phyloP scores from a whole-genome alignment of 2,797 vertebrate genomes.

The Sebastes aleutianus region DNA sequence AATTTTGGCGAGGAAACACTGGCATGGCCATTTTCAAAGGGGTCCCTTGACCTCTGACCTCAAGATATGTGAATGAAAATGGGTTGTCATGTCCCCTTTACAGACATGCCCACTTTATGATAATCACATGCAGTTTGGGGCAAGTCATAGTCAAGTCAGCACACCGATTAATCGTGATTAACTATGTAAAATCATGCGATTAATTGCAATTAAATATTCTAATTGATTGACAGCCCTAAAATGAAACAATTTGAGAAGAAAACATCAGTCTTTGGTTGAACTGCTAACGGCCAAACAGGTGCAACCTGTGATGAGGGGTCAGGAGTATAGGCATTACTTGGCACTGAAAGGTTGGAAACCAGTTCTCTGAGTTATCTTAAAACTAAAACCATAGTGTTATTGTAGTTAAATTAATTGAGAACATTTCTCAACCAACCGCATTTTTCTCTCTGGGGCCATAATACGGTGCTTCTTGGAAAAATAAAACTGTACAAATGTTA shows the following conservation, averaged over 20 bases:
- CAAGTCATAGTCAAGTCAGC: too few species aligned
- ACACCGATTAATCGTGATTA: too few species aligned
- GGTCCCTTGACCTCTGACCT: too few species aligned
- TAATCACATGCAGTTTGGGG: too few species aligned
- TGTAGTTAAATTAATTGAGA: conserved; percentile 7
- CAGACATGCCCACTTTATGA: too few species aligned
- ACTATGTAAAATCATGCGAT: too few species aligned
- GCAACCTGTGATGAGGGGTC: not conserved
- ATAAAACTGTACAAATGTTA: conserved; percentile 5
- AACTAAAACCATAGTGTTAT: not conserved
- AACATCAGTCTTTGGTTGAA: not conserved
- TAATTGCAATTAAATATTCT: too few species aligned
- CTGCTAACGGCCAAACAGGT: not conserved
- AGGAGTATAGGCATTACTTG: not conserved
- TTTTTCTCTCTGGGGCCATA: not conserved
- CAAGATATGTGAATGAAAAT: too few species aligned
- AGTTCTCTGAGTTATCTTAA: not conserved
- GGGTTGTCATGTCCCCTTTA: too few species aligned
- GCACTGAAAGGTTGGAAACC: not conserved
- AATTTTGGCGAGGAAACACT: too few species aligned
- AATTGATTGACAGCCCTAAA: not conserved
- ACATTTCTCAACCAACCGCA: not conserved
- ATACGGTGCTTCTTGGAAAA: not conserved
- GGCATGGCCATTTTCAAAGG: too few species aligned
- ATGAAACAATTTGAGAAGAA: not conserved